Evolutionary conservation across 2,888 invertebrate species (phyloP).

Genomic region (Cancer borealis): DNA sequence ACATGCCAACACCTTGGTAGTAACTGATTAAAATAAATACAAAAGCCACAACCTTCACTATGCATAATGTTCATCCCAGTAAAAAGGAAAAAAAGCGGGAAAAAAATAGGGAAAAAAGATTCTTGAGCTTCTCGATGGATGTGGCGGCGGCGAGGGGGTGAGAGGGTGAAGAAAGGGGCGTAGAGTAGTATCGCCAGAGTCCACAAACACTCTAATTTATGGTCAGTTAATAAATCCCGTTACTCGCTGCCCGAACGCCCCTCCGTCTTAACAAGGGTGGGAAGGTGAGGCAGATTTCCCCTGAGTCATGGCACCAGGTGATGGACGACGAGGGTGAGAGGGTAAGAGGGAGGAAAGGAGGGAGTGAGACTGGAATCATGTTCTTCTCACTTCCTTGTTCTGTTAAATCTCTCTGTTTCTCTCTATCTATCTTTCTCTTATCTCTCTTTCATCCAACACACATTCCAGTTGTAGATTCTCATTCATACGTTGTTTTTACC

Average conservation of each 20-base stretch:
- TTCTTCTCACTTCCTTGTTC: background rate
- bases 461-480: background rate
- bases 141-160: background rate
- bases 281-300: conserved; percentile 33
- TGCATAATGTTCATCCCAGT: background rate
- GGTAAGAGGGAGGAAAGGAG: background rate
- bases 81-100: background rate
- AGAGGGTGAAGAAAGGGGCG: background rate
- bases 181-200: background rate
- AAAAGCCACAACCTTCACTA: background rate
- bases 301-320: conserved; percentile 13
- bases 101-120: background rate
- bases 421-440: conserved; percentile 21
- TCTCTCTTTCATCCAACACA: background rate
- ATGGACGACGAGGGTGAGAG: background rate
- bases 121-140: too few relatives aligned
- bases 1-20: background rate
- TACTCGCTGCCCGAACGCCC: background rate
- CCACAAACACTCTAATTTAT: background rate
- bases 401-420: background rate
- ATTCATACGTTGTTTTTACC: background rate
- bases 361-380: background rate
- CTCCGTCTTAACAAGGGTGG: background rate
- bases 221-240: conserved; percentile 23
- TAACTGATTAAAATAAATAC: background rate